phyloP scores from a whole-genome alignment of 2,797 vertebrate genomes.

The Masticophis lateralis region DNA sequence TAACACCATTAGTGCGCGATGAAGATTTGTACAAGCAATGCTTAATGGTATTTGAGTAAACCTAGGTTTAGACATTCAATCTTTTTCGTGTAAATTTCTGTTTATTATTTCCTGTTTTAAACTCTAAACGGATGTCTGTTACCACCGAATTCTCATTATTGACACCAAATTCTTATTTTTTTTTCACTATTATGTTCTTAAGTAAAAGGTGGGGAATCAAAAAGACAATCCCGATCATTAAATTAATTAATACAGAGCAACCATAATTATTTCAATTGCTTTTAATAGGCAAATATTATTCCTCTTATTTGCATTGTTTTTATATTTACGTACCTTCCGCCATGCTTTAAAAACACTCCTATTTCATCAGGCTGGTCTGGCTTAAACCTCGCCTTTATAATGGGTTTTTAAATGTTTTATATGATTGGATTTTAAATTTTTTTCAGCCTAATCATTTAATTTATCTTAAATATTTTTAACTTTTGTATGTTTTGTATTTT shows the following conservation, averaged over 20 bases:
- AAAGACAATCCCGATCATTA: background rate
- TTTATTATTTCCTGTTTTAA: background rate
- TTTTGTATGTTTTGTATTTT: too few species aligned
- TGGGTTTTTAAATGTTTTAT: too few species aligned
- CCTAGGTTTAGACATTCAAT: slow-evolving; percentile 12
- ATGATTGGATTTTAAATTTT: too few species aligned
- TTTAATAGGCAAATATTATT: background rate
- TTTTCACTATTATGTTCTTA: background rate
- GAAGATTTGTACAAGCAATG: background rate
- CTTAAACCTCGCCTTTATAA: too few species aligned
- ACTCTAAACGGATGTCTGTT: slow-evolving; percentile 51
- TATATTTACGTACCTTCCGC: background rate
- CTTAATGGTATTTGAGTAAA: slow-evolving; percentile 29
- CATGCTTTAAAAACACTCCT: too few species aligned
- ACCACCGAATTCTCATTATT: slow-evolving; percentile 37
- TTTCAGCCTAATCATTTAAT: too few species aligned
- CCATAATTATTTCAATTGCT: background rate
- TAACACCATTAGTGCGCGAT: slow-evolving; percentile 1
- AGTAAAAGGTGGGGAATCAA: background rate
- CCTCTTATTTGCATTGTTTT: background rate
- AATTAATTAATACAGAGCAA: slow-evolving; percentile 7
- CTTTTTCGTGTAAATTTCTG: slow-evolving; percentile 25
- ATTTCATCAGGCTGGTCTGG: too few species aligned
- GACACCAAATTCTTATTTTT: slow-evolving; percentile 6
- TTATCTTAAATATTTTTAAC: too few species aligned